Evolutionary conservation across 2,797 vertebrate genomes (phyloP).

Genomic region (Arnoldichthys spilopterus): DNA sequence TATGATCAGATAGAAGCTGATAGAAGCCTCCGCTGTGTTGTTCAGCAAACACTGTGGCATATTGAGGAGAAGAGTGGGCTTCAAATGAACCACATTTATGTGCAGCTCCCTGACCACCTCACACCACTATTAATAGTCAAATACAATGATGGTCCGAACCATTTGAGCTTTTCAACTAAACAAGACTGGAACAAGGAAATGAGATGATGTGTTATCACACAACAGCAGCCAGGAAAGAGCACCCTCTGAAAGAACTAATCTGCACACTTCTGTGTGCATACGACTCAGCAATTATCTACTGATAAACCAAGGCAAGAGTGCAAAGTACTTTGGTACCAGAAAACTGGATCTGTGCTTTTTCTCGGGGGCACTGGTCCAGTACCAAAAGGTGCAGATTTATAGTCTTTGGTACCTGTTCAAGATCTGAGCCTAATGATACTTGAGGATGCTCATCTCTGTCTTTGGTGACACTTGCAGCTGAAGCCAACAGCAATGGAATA

Average conservation of each 20-base stretch:
- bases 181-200: conserved; percentile 5
- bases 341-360: no score
- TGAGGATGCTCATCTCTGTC: no score
- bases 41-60: not conserved
- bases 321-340: no score
- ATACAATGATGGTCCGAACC: not conserved
- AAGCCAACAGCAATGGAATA: no score
- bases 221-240: not conserved
- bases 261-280: not conserved
- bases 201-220: not conserved
- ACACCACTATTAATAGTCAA: not conserved
- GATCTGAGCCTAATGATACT: no score
- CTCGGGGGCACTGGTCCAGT: no score
- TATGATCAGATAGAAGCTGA: not conserved
- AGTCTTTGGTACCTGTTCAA: no score
- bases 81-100: not conserved
- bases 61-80: not conserved
- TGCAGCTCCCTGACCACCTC: not conserved
- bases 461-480: no score
- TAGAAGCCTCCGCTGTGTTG: not conserved
- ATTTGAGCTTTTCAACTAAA: not conserved
- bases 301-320: not conserved
- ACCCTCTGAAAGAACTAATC: not conserved
- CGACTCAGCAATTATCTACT: not conserved
- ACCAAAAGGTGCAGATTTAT: no score